phyloP scores from a whole-genome alignment of 2,113 vertebrate species.

The Sturnira hondurensis region DNA sequence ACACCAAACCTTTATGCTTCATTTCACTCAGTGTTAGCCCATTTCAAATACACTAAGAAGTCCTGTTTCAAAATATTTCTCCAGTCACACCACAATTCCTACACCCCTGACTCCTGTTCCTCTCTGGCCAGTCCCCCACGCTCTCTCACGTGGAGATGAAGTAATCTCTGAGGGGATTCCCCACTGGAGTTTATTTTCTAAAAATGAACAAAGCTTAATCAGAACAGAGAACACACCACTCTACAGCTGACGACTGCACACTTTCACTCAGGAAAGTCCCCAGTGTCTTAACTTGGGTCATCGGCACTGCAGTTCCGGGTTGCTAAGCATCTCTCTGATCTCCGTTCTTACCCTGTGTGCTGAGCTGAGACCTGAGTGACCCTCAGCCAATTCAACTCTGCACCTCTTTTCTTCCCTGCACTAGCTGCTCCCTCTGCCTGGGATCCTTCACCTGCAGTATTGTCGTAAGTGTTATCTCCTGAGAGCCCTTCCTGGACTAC shows the following conservation, averaged over 20 bases:
- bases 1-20: neutral
- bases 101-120: neutral
- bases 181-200: too few species aligned
- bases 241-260: too few species aligned
- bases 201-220: too few species aligned
- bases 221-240: too few species aligned
- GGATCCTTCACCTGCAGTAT: neutral
- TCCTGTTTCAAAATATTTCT: too few species aligned
- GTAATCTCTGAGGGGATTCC: too few species aligned
- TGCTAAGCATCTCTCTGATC: neutral
- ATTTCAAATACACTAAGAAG: neutral
- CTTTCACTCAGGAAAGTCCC: too few species aligned
- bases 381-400: neutral
- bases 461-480: neutral
- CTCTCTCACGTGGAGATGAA: neutral
- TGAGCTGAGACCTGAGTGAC: too few species aligned
- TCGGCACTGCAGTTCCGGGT: neutral
- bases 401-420: neutral
- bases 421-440: too few species aligned
- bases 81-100: neutral
- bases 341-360: neutral
- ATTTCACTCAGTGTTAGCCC: neutral
- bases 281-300: neutral
- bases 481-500: neutral
- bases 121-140: fast-evolving